Percentiles rank a stretch among this genome's conserved stretches.
Evolutionary conservation across 2,113 vertebrate species (phyloP).

Genomic region (Pangasianodon hypophthalmus): DNA sequence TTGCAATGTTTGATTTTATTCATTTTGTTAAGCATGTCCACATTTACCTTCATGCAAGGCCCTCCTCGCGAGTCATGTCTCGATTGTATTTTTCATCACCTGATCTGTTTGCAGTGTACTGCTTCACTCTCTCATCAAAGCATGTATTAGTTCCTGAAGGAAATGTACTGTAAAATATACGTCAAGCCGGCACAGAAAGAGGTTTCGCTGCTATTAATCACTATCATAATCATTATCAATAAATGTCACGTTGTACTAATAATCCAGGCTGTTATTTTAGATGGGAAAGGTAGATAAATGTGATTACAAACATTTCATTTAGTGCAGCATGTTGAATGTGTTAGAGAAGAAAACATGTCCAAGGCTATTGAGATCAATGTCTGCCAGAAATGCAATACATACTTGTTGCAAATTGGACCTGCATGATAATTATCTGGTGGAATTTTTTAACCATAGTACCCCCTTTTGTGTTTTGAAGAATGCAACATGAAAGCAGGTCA

Average conservation of each 20-base stretch:
- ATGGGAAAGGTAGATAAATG: neutral
- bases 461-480: neutral
- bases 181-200: neutral
- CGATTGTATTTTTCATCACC: conserved; percentile 8
- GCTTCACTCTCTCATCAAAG: neutral
- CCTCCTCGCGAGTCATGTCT: neutral
- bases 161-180: conserved; percentile 37
- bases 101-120: neutral
- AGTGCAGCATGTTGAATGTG: conserved; percentile 14
- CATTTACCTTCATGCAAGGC: conserved; percentile 17
- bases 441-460: neutral
- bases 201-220: conserved; percentile 5
- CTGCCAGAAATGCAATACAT: neutral
- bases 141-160: neutral
- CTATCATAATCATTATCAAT: neutral
- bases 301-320: neutral
- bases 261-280: neutral
- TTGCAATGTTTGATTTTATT: conserved; percentile 4
- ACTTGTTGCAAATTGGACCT: neutral
- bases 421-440: neutral
- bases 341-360: neutral
- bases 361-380: neutral
- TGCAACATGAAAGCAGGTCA: neutral
- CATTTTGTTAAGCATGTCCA: conserved; percentile 3
- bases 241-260: neutral